Percentiles rank a stretch among this genome's conserved stretches.
Evolutionary conservation across 2,797 vertebrate species (phyloP).

Genomic region (Molossus molossus): DNA sequence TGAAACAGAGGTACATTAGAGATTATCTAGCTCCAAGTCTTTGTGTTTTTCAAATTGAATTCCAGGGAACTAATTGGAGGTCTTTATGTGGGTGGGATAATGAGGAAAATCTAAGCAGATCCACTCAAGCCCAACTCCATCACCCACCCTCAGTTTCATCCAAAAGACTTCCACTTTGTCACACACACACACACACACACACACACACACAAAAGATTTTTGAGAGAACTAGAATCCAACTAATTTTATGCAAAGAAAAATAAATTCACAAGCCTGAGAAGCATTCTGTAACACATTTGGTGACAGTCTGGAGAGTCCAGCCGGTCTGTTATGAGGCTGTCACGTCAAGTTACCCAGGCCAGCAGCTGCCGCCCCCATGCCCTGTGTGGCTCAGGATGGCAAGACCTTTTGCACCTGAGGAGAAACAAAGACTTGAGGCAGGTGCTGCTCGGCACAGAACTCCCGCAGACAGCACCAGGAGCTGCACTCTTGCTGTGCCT

Average conservation of each 20-base stretch:
- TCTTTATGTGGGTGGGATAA: neutral
- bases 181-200: too few species aligned
- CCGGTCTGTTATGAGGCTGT: neutral
- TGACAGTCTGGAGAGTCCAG: neutral
- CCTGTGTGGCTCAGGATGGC: neutral
- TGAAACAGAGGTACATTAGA: neutral
- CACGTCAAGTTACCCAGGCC: neutral
- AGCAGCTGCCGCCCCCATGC: neutral
- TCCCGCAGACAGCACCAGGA: too few species aligned
- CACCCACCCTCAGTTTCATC: neutral
- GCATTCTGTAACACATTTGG: neutral
- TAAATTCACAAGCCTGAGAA: neutral
- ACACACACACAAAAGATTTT: too few species aligned
- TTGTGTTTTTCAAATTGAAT: conserved; percentile 1
- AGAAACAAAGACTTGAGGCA: conserved; percentile 34
- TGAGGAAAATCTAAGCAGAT: neutral
- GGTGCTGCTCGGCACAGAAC: neutral
- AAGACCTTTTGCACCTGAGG: neutral
- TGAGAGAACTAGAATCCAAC: neutral
- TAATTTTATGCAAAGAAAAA: conserved; percentile 36
- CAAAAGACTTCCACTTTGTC: neutral
- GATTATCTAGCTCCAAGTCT: neutral
- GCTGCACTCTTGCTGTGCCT: neutral
- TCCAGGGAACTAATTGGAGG: neutral
- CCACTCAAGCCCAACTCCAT: neutral